phyloP scores from a whole-genome alignment of 2,113 vertebrate species.

The Pipa parva region DNA sequence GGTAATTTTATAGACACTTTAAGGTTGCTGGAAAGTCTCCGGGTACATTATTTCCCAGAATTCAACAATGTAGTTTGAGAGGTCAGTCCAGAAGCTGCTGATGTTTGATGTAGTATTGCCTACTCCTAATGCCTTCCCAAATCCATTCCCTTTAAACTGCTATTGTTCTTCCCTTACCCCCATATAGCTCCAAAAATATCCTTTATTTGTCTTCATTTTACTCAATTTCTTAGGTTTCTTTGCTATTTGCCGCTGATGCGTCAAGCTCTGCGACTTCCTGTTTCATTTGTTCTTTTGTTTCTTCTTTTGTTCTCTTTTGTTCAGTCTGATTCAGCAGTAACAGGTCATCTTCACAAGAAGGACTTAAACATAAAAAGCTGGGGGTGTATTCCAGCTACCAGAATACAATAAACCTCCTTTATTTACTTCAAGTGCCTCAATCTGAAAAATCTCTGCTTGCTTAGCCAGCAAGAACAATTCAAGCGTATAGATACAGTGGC shows the following conservation, averaged over 20 bases:
- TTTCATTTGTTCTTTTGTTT: neutral
- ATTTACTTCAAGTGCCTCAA: constrained; percentile 22
- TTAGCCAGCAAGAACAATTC: constrained; percentile 5
- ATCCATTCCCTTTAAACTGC: neutral
- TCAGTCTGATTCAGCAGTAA: constrained; percentile 14
- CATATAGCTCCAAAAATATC: neutral
- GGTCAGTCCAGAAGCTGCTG: too few species aligned
- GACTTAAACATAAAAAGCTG: constrained; percentile 26
- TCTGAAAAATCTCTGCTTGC: constrained; percentile 9
- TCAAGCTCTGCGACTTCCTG: too few species aligned
- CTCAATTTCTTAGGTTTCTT: neutral
- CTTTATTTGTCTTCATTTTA: neutral
- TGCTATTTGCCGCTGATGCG: neutral
- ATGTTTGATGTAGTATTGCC: too few species aligned
- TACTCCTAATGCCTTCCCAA: neutral
- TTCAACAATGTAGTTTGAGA: too few species aligned
- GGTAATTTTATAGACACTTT: too few species aligned
- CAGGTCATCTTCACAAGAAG: constrained; percentile 8
- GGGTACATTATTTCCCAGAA: too few species aligned
- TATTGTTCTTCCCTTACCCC: neutral
- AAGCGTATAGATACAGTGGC: neutral
- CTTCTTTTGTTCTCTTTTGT: constrained; percentile 6
- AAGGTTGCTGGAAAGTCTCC: too few species aligned
- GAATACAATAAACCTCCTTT: constrained; percentile 24
- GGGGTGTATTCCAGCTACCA: constrained; percentile 24